Evolutionary conservation across 1,140 invertebrate genomes (phyloP).

Genomic region (Psix sp.): DNA sequence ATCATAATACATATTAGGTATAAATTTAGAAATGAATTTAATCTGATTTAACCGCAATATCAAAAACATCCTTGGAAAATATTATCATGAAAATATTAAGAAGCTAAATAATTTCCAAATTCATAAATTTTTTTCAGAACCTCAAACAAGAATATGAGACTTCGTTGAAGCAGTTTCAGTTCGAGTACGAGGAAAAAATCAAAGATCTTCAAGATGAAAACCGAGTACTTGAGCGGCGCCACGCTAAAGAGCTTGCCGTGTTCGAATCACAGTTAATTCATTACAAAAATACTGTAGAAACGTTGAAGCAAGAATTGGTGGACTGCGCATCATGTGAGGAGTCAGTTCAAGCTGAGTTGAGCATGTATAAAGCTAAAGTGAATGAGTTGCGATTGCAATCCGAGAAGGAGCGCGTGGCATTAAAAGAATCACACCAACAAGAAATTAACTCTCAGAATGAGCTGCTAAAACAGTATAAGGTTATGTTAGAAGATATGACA

Average conservation of each 20-base stretch:
- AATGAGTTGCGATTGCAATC: constrained; percentile 56
- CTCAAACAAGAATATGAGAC: constrained; percentile 59
- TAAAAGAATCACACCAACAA: constrained; percentile 56
- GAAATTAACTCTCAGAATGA: constrained; percentile 67
- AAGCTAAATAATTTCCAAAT: neutral
- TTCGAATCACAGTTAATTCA: constrained; percentile 68
- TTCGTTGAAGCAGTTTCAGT: constrained; percentile 60
- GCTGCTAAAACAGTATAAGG: constrained; percentile 67
- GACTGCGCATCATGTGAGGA: constrained; percentile 62
- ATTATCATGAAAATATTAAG: neutral
- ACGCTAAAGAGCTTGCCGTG: constrained; percentile 70
- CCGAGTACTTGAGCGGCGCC: constrained; percentile 65
- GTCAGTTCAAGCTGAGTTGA: constrained; percentile 59
- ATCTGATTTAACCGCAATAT: too few relatives aligned
- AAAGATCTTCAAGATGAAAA: constrained; percentile 66
- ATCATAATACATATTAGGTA: too few relatives aligned
- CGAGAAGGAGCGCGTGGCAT: constrained; percentile 37
- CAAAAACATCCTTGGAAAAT: too few relatives aligned
- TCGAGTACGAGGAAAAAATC: constrained; percentile 64
- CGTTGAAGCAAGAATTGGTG: constrained; percentile 67
- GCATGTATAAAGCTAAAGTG: constrained; percentile 59
- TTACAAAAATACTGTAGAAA: constrained; percentile 71
- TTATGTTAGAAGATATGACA: constrained; percentile 70
- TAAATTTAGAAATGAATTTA: too few relatives aligned
- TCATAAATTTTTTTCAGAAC: constrained; percentile 45